Percentiles rank a stretch among this genome's conserved stretches.
Conservation (phyloP, 2,888 invertebrate genomes). For the Hylaea fasciaria region DNA sequence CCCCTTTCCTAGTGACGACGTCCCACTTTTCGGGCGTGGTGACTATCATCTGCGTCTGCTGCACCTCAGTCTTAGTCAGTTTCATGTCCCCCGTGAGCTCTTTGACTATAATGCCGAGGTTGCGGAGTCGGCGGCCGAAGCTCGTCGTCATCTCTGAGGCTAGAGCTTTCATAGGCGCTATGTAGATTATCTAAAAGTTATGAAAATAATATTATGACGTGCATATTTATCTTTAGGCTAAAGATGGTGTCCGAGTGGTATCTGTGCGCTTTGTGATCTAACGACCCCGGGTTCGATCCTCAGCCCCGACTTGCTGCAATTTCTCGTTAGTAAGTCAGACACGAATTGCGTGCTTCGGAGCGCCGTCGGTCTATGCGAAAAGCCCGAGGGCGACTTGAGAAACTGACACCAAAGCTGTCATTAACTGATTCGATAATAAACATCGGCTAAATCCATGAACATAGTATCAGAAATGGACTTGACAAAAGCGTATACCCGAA, state of each 20-base stretch:
- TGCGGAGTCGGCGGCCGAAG: slow-evolving; percentile 91
- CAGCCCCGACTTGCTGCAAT: too few species aligned
- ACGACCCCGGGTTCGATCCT: not conserved
- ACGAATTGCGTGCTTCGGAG: too few species aligned
- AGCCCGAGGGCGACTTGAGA: too few species aligned
- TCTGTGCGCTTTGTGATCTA: not conserved
- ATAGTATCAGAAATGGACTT: too few species aligned
- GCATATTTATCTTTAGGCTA: too few species aligned
- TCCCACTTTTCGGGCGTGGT: slow-evolving; percentile 99
- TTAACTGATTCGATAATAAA: too few species aligned
- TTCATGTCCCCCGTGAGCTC: slow-evolving; percentile 99
- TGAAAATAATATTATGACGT: not conserved
- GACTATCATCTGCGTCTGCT: slow-evolving; percentile 98
- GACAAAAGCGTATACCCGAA: too few species aligned
- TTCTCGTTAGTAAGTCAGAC: too few species aligned
- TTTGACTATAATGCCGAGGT: slow-evolving; percentile 92
- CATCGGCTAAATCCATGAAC: too few species aligned
- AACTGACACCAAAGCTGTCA: too few species aligned
- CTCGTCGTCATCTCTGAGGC: slow-evolving; percentile 99
- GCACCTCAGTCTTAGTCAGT: slow-evolving; percentile 96
- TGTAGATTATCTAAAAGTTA: slow-evolving; percentile 93
- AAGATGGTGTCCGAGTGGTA: too few species aligned
- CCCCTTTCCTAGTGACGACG: slow-evolving; percentile 98
- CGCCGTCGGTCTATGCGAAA: too few species aligned
- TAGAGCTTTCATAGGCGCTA: slow-evolving; percentile 99